Evolutionary conservation across 2,888 invertebrate genomes (phyloP), one percentile per base, ranked within the genome.

Genomic region (Sturmia bella): DNA sequence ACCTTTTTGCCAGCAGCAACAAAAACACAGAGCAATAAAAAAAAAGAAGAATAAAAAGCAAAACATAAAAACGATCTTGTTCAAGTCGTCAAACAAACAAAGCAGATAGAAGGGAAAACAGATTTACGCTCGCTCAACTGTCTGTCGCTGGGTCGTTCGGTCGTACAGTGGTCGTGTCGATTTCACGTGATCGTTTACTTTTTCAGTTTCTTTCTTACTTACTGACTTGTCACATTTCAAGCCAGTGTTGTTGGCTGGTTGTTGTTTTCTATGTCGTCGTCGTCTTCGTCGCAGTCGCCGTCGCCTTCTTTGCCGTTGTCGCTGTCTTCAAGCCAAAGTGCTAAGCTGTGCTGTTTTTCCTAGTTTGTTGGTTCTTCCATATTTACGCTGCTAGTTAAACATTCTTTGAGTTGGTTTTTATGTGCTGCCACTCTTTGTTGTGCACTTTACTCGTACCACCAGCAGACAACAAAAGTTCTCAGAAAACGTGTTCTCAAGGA

Each of bases 1-100:
- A 88, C 89, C 50, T 82, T 78, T 88, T 89, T 88, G 86, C 82
- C 84, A 63, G 52, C 52, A 66, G 61, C 61, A 63, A 27, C 19
- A 48, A 37, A 2, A 50, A 59, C 11, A 24, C 21, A 43, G 45
- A 61, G 59, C 6, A 68, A 37, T 11, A 24, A 63, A 12, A 84
- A 27, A 83, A 74, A 54, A 27, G 59, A 61, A 48, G 78, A 50
- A 57, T 12, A 79, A 85, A 84, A 82, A 82, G 66, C 61, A 75
- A 72, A 76, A 59, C 48, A 76, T n/a, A 39, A 32, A 54, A 54
- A 75, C 43, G 50, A 68, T 56, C 68, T 68, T 68, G 68, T 68
- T 68, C 68, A 63, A 76, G 17, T 21, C 41, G n/a, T n/a, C n/a
- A n/a, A n/a, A n/a, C n/a, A n/a, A 69, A 68, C 32, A n/a, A 63